Conservation (phyloP, 2,888 invertebrate genomes). For the Stegophylla sp. region DNA sequence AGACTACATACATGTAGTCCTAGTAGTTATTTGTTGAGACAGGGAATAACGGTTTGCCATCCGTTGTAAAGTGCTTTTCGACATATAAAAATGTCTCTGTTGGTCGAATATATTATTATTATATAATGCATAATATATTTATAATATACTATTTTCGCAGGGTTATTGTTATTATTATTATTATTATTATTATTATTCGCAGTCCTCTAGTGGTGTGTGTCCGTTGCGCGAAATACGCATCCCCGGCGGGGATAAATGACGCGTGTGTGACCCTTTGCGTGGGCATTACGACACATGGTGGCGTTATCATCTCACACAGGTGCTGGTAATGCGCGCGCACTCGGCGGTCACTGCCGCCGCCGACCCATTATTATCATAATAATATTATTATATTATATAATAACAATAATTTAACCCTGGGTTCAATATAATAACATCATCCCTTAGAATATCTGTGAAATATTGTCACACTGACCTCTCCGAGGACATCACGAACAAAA, state of each 20-base stretch:
- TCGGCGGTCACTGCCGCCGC: background rate
- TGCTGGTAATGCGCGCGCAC: constrained; percentile 26
- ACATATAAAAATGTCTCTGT: constrained; percentile 32
- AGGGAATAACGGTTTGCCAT: constrained; percentile 31
- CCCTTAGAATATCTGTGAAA: too few relatives aligned
- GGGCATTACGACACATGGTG: constrained; percentile 27
- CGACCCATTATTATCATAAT: constrained; percentile 17
- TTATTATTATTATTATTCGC: background rate
- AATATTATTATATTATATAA: background rate
- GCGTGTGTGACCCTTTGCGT: constrained; percentile 29
- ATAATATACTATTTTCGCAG: background rate
- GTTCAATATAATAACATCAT: too few relatives aligned
- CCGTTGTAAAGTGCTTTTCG: constrained; percentile 22
- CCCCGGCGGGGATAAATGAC: constrained; percentile 29
- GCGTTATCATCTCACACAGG: constrained; percentile 48
- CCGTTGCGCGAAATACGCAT: constrained; percentile 1
- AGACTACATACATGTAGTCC: too few relatives aligned
- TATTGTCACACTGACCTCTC: too few relatives aligned
- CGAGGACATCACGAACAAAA: too few relatives aligned
- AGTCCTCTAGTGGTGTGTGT: background rate
- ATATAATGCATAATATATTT: background rate
- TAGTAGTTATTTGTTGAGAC: constrained; percentile 26
- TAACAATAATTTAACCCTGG: too few relatives aligned
- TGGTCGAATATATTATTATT: background rate
- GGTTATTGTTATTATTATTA: constrained; percentile 10